Evolutionary conservation across 2,888 invertebrate genomes (phyloP).

Genomic region (Sesamia inferens): DNA sequence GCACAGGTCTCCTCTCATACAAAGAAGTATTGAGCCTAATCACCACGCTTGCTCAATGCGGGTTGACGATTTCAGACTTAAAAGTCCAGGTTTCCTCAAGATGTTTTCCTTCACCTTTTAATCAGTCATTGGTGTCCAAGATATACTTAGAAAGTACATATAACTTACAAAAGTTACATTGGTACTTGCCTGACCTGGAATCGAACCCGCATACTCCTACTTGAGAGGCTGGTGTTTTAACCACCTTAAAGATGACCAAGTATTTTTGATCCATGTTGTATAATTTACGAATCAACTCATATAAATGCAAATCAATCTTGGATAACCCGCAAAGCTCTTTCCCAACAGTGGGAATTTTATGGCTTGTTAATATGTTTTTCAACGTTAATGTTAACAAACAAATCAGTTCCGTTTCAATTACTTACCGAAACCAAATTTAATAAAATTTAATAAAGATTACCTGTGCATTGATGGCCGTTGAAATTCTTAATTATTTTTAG

Average conservation of each 20-base stretch:
- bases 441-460: constrained; percentile 50
- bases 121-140: too few species aligned
- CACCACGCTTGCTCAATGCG: too few species aligned
- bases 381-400: constrained; percentile 55
- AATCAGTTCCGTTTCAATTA: constrained; percentile 40
- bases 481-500: constrained; percentile 44
- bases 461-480: constrained; percentile 23
- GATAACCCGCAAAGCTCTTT: constrained; percentile 19
- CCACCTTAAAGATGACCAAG: not conserved
- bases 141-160: too few species aligned
- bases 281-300: constrained; percentile 38
- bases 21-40: too few species aligned
- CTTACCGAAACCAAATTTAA: constrained; percentile 53
- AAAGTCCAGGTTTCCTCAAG: too few species aligned
- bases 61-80: too few species aligned
- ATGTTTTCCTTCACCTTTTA: too few species aligned
- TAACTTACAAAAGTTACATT: too few species aligned
- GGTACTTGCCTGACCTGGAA: too few species aligned
- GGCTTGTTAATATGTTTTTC: constrained; percentile 40
- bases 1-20: too few species aligned
- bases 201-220: too few species aligned
- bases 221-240: too few species aligned
- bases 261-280: constrained; percentile 1
- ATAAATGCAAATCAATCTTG: constrained; percentile 47
- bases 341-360: constrained; percentile 24